Evolutionary conservation across 2,113 vertebrate genomes (phyloP).

Genomic region (Lampris megalopsis): DNA sequence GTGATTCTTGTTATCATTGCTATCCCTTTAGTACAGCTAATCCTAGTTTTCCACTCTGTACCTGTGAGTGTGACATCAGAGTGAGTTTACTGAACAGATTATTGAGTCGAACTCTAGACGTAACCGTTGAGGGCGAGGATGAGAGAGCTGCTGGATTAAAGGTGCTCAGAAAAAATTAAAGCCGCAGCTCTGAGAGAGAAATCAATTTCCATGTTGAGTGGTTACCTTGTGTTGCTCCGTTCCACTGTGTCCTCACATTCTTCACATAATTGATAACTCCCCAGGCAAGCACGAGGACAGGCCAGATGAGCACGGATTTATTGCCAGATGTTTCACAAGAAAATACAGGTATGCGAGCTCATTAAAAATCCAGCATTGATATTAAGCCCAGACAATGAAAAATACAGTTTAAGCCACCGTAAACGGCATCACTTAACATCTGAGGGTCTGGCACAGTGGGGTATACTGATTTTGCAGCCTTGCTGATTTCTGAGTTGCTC

Average conservation of each 20-base stretch:
- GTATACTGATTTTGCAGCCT: neutral
- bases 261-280: conserved; percentile 51
- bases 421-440: neutral
- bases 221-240: conserved; percentile 49
- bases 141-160: conserved; percentile 46
- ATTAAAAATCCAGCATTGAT: conserved; percentile 13
- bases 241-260: conserved; percentile 49
- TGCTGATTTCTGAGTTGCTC: conserved; percentile 11
- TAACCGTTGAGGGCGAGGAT: conserved; percentile 31
- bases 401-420: neutral
- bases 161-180: conserved; percentile 56
- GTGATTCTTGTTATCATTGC: conserved; percentile 8
- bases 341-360: conserved; percentile 80
- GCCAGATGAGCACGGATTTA: conserved; percentile 80
- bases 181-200: conserved; percentile 60
- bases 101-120: conserved; percentile 18
- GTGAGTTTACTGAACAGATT: neutral
- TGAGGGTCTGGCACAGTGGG: neutral
- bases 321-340: conserved; percentile 80
- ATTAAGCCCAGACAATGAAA: conserved; percentile 8
- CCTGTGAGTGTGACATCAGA: neutral
- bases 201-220: conserved; percentile 59
- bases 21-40: conserved; percentile 23
- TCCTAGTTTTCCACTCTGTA: neutral
- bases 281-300: conserved; percentile 82